Evolutionary conservation across 2,888 invertebrate species (phyloP).

Genomic region (Amiota minor): DNA sequence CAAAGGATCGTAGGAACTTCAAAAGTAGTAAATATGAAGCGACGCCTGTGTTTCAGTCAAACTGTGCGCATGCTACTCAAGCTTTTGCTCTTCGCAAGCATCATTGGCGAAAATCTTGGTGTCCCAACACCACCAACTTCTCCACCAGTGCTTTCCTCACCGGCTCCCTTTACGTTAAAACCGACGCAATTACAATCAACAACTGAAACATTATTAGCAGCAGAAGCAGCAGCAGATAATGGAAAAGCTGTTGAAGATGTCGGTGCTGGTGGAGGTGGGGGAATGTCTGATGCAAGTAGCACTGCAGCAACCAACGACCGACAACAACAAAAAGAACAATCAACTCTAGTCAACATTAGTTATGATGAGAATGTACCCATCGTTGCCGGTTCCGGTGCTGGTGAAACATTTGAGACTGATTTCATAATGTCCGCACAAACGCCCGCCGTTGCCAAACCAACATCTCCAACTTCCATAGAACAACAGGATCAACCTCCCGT

Average conservation of each 20-base stretch:
- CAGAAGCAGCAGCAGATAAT: constrained; percentile 10
- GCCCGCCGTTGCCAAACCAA: constrained; percentile 53
- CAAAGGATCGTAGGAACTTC: constrained; percentile 33
- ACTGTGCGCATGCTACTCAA: constrained; percentile 59
- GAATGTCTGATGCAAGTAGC: constrained; percentile 34
- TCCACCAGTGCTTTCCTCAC: constrained; percentile 43
- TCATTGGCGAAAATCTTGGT: constrained; percentile 56
- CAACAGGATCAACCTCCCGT: constrained; percentile 57
- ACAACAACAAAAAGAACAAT: constrained; percentile 37
- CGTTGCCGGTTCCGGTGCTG: constrained; percentile 43
- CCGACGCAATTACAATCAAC: constrained; percentile 21
- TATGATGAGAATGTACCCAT: constrained; percentile 25
- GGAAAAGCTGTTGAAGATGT: not conserved
- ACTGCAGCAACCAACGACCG: constrained; percentile 6
- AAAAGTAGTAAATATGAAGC: constrained; percentile 35
- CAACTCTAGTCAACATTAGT: constrained; percentile 50
- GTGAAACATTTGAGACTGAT: constrained; percentile 63
- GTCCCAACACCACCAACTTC: constrained; percentile 40
- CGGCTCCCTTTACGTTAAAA: constrained; percentile 47
- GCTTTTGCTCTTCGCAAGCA: constrained; percentile 59
- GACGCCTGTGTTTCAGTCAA: constrained; percentile 50
- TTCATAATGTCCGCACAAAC: constrained; percentile 47
- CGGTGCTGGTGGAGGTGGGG: not conserved
- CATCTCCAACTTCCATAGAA: constrained; percentile 69
- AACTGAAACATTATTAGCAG: not conserved